These are phyloP conservation scores for Sparidentex hasta DNA, from an alignment of 2,797 vertebrate genomes.

Conservation along the genomic window DNA sequence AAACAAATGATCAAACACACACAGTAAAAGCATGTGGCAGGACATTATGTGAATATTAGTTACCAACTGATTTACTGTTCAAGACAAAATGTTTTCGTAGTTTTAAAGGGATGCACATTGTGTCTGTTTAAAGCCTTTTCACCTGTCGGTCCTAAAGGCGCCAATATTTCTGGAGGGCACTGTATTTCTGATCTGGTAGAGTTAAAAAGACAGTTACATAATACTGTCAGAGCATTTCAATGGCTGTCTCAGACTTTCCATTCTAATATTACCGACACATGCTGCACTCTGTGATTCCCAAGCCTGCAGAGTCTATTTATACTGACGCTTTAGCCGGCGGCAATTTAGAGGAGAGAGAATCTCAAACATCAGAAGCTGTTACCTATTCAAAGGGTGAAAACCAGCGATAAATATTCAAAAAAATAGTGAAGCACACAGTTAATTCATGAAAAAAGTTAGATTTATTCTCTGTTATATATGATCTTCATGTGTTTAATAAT, in stretches of 20 bases:
- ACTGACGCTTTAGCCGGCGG: slow-evolving; percentile 68
- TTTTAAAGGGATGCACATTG: slow-evolving; percentile 2
- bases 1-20: not conserved
- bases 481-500: not conserved
- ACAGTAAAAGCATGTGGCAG: not conserved
- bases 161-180: slow-evolving; percentile 73
- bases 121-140: slow-evolving; percentile 59
- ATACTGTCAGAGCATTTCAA: slow-evolving; percentile 80
- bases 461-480: not conserved
- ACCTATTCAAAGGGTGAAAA: slow-evolving; percentile 29
- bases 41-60: not conserved
- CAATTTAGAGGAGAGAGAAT: slow-evolving; percentile 63
- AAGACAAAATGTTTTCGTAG: slow-evolving; percentile 13
- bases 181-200: slow-evolving; percentile 77
- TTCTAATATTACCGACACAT: slow-evolving; percentile 87
- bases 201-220: slow-evolving; percentile 82
- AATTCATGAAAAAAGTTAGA: not conserved
- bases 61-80: not conserved
- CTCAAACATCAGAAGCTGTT: slow-evolving; percentile 39
- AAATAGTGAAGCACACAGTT: not conserved
- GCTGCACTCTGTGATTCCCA: slow-evolving; percentile 78
- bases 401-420: slow-evolving; percentile 8
- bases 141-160: slow-evolving; percentile 67
- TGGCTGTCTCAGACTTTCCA: slow-evolving; percentile 85
- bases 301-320: slow-evolving; percentile 81